Evolutionary conservation across 2,888 invertebrate species (phyloP).

Genomic region (Thyatira batis): DNA sequence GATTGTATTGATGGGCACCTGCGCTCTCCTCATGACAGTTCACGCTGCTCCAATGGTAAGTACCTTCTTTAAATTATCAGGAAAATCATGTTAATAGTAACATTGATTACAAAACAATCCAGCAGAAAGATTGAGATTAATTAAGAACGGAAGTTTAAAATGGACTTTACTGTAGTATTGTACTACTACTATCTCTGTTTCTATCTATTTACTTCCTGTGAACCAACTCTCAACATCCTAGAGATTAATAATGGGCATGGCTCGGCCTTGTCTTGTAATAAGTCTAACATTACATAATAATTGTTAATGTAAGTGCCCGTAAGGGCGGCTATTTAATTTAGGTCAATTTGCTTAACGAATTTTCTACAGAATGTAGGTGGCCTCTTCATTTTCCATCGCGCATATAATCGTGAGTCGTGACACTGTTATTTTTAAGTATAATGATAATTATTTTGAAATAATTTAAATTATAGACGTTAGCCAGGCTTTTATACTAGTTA

Average conservation of each 20-base stretch:
- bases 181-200: no score
- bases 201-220: no score
- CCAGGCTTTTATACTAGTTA: constrained; percentile 5
- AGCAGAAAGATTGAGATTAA: no score
- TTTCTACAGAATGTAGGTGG: constrained; percentile 11
- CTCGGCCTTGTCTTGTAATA: neutral
- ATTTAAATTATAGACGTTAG: constrained; percentile 17
- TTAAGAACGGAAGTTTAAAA: no score
- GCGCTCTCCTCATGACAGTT: constrained; percentile 50
- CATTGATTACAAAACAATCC: neutral
- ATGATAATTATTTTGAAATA: constrained; percentile 12
- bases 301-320: constrained; percentile 4
- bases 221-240: neutral
- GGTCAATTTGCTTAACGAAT: constrained; percentile 21
- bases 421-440: constrained; percentile 3
- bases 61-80: neutral
- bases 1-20: constrained; percentile 47
- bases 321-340: constrained; percentile 16
- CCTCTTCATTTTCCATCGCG: neutral
- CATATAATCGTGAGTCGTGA: neutral
- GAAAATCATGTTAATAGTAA: neutral
- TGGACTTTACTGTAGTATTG: no score
- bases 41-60: constrained; percentile 66
- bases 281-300: neutral
- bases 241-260: neutral